Base-by-base conservation (phyloP, 2,888 invertebrate genomes). In the Philhelius pedissequus region DNA sequence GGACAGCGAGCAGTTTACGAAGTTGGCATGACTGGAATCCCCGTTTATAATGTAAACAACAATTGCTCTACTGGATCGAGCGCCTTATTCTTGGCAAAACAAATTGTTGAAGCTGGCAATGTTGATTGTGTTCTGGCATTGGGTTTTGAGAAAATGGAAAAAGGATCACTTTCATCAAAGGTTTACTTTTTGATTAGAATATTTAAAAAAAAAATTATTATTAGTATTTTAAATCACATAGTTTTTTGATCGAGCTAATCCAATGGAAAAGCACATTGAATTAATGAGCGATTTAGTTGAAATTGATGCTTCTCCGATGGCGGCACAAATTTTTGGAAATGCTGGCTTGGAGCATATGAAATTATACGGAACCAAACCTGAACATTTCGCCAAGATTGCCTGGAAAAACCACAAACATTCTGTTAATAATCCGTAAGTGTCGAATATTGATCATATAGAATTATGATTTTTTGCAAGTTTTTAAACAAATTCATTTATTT, bases 61-160 rank as follows among this genome's bases (percentile, higher is more conserved):
- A 99, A 99, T 90, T 99, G 99, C 90, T 96, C 99, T 0, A 99
- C 99, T 1, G 99, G 99, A 30, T 96, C 99, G 0, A 97, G 96
- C 70, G 99, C 99, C 1, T 91, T 99, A 4, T 94, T 95, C 89
- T 92, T 99, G 89, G 98, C 96, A 0, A 98, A 98, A 90, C 98
- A 99, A 91, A 94, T 98, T 20, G 93, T 99, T n/a, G 96, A 97
- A 92, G 95, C 96, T 83, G 98, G 97, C 11, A 93, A 95, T 88
- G 94, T 95, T 15, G 96, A 98, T 88, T 97, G 99, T 89, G 95
- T 97, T 0, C 92, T 99, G 74, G 99, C 98, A 1, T 92, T 99
- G 32, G 99, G 99, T 4, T 99, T 99, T 91, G 99, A 99, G 90
- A 99, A 99, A 92, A 99, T 99, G 99, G 95, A 98, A 87, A 94